A percentile compares a stretch with the other conserved stretches of the same genome.
phyloP scores from a whole-genome alignment of 2,888 invertebrate genomes.

The Ichneumoninae sp. region DNA sequence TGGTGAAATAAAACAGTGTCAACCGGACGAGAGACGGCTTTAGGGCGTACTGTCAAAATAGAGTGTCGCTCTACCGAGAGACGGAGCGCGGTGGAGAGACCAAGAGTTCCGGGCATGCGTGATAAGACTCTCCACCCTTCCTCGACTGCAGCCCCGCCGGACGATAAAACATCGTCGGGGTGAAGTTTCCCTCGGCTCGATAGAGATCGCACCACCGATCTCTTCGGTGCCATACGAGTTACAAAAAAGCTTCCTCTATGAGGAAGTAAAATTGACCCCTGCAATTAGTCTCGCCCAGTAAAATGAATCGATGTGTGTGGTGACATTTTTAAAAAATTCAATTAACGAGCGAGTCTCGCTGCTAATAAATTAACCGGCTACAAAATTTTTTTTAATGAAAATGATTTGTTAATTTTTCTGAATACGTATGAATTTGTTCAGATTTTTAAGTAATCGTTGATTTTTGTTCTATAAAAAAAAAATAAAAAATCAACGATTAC shows the following conservation, averaged over 20 bases:
- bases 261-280: not conserved
- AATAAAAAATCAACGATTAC: no score
- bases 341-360: no score
- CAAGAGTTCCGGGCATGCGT: conserved; percentile 60
- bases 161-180: not conserved
- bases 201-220: conserved; percentile 9
- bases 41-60: conserved; percentile 66
- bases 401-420: no score
- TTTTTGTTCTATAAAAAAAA: no score
- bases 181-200: not conserved
- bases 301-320: no score
- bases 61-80: conserved; percentile 29
- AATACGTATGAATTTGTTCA: no score
- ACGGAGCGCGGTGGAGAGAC: conserved; percentile 34
- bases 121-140: conserved; percentile 49
- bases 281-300: not conserved
- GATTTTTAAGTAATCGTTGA: no score
- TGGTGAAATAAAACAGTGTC: conserved; percentile 1
- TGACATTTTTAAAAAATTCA: no score
- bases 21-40: conserved; percentile 51
- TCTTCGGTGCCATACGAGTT: not conserved
- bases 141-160: not conserved
- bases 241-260: not conserved
- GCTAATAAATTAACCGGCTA: no score
- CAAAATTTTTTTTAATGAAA: no score